Percentiles rank a stretch among this genome's conserved stretches.
These are phyloP conservation scores for Parapristionchus giblindavisi DNA, from an alignment of 2,888 invertebrate genomes.

Conservation along the genomic window DNA sequence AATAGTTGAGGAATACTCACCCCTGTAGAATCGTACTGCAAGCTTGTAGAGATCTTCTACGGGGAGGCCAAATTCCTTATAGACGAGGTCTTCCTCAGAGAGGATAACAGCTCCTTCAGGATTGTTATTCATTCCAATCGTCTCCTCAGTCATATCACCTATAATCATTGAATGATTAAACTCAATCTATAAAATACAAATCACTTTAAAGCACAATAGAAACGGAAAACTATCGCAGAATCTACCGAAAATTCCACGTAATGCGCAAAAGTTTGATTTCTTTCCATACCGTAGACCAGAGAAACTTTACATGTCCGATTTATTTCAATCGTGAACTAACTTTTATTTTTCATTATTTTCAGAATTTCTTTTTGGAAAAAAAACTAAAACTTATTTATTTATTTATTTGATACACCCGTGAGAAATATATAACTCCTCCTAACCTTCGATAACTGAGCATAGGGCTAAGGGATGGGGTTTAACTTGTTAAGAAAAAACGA, in stretches of 20 bases:
- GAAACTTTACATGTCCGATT: too few relatives aligned
- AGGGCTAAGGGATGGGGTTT: too few relatives aligned
- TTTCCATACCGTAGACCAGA: background rate
- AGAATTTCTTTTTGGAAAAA: too few relatives aligned
- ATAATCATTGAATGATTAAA: background rate
- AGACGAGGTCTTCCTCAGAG: slow-evolving; percentile 52
- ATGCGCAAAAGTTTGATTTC: background rate
- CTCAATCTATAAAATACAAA: too few relatives aligned
- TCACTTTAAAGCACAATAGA: background rate
- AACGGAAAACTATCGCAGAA: background rate
- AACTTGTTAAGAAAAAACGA: too few relatives aligned
- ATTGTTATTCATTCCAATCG: slow-evolving; percentile 14
- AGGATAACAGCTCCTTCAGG: slow-evolving; percentile 42
- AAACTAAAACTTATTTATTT: too few relatives aligned
- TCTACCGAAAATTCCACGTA: background rate
- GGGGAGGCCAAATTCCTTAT: slow-evolving; percentile 71
- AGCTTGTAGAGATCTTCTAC: slow-evolving; percentile 85
- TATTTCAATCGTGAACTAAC: too few relatives aligned
- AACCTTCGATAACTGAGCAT: too few relatives aligned
- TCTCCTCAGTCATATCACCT: slow-evolving; percentile 20
- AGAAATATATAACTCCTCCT: too few relatives aligned
- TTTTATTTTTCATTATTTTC: too few relatives aligned
- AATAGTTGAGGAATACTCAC: slow-evolving; percentile 76
- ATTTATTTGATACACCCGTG: too few relatives aligned
- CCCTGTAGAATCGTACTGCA: slow-evolving; percentile 90